Evolutionary conservation across 2,113 vertebrate species (phyloP).

Genomic region (Orientallactaga bullata): DNA sequence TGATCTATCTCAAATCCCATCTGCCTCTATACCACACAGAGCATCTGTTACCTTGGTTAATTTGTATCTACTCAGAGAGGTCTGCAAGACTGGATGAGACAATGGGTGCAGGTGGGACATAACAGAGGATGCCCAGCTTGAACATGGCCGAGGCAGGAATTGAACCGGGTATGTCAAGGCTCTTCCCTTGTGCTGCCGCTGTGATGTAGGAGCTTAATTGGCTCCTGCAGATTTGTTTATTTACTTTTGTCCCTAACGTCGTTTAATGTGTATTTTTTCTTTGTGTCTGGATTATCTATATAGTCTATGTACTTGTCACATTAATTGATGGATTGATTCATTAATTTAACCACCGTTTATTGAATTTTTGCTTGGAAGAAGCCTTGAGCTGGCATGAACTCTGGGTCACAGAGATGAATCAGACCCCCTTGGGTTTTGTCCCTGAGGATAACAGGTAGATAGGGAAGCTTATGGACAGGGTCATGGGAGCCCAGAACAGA

Average conservation of each 20-base stretch:
- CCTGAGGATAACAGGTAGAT: neutral
- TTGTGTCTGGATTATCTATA: slow-evolving; percentile 40
- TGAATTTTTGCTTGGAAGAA: neutral
- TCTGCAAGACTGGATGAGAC: neutral
- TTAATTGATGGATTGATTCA: slow-evolving; percentile 11
- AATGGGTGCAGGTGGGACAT: neutral
- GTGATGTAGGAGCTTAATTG: neutral
- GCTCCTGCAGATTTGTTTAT: neutral
- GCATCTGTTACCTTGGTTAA: neutral
- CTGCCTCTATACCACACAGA: neutral
- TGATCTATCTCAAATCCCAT: slow-evolving; percentile 17
- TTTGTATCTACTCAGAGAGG: neutral
- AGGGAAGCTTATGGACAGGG: neutral
- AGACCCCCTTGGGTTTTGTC: neutral
- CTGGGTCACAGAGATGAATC: neutral
- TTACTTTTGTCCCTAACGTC: slow-evolving; percentile 53
- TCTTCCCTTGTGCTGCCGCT: neutral
- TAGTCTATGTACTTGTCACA: neutral
- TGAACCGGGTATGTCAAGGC: neutral
- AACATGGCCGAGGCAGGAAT: neutral
- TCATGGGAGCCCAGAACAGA: neutral
- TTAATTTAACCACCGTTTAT: slow-evolving; percentile 52
- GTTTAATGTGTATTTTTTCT: slow-evolving; percentile 24
- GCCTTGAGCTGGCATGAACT: neutral
- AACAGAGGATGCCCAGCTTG: neutral